Base-by-base conservation (phyloP, 2,113 vertebrate genomes). In the Verasper variegatus region DNA sequence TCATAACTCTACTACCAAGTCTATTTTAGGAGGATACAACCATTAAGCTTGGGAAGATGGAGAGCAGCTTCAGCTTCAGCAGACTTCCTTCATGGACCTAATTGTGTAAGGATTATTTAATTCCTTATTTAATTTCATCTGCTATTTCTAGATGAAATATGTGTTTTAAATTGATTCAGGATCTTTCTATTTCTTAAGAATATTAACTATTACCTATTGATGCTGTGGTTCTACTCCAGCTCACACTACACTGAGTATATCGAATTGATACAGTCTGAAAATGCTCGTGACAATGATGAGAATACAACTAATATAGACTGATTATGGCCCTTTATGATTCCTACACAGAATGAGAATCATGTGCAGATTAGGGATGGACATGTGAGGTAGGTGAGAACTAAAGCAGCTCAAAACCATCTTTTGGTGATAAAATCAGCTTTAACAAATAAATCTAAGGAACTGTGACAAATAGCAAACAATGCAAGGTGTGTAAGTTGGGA, bases 1-100 rank as follows among this genome's bases (percentile, higher is more conserved):
- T 56, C 11, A 2, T 0, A 40, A 57, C 72, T 69, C 47, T 56
- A 40, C 42, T 74, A 63, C 47, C 40, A 27, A 31, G 24, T n/a
- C 24, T 70, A 58, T 74, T 74, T 81, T 61, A 47, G 27, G 52
- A 31, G 49, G 42, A 45, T 35, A 40, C 47, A 45, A 17, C 1
- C 3, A 61, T 6, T 0, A 47, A 37, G 45, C 15, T 31, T 31
- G 31, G 31, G 31, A 31, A 31, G 6, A 31, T 31, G 5, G 31
- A 31, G 6, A 31, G 6, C 31, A 31, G 5, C 31, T 31, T 31
- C 31, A 5, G 18, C 47, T 51, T 18, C 5, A 20, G 5, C 5
- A 51, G 18, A 2, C 14, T 51, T 4, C 47, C 14, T 51, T 51
- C 40, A 12, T 42, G 11, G 40, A 42, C 40, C 40, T 42, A 42